Evolutionary conservation across 2,888 invertebrate genomes (phyloP), one percentile per base, ranked within the genome.

Genomic region (Zhuqinia jingwanae): DNA sequence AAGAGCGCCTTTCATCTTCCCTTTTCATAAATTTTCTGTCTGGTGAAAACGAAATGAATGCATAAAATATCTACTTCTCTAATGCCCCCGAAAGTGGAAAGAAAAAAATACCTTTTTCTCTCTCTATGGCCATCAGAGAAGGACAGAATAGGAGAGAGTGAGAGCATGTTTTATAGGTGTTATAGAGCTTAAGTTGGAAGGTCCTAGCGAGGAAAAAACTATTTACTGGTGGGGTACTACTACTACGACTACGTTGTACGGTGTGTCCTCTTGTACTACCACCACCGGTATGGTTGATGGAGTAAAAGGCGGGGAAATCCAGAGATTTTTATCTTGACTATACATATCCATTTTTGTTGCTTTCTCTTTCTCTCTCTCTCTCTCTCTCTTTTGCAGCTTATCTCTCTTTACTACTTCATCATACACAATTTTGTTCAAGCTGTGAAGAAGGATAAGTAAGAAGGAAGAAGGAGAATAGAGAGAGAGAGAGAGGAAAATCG

Each of bases 1-100:
- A 63, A 85, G 88, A 87, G 88, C 87, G 83, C 87, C 89, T 89
- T 90, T 90, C 89, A 89, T 88, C 89, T 89, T 89, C 79, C 87
- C 78, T 83, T 87, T 87, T 79, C 87, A 83, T 82, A 87, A 82
- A 82, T 82, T 82, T 83, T 87, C 83, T 81, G 79, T 79, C 82
- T 73, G 76, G 82, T 80, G 85, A 87, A 82, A 82, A 73, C 79
- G 87, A 88, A 88, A 84, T 88, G 89, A 89, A 88, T 90, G 88
- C 89, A 89, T 90, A 88, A 89, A 88, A 90, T 88, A 89, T 90
- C 78, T 87, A 53, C 70, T 70, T 84, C 75, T 76, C 79, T 78
- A 78, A 77, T 76, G 78, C 78, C 82, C 76, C 68, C 79, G 47
- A 77, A 82, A 81, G 68, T 70, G 13, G 13, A 73, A 53, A n/a